Base-by-base conservation (phyloP, 2,797 vertebrate genomes). In the Gobio occitaniae region DNA sequence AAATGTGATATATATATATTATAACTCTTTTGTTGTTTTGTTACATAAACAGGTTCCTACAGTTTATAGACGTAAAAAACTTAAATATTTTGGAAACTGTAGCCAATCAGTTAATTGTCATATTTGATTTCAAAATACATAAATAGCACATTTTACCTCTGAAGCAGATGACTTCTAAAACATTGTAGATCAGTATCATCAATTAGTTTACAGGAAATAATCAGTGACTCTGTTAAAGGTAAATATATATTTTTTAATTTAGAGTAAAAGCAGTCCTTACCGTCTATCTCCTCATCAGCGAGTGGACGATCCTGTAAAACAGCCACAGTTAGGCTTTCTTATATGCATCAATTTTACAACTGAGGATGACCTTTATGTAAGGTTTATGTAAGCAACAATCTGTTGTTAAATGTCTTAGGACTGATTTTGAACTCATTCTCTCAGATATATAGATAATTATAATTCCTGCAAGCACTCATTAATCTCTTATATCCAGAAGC, bases 211-310 rank as follows among this genome's bases (percentile, higher is more conserved):
- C 4, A 44, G 44, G 61, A 59, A 41, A 25, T 10, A 13, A 61
- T 61, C 13, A 47, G 17, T 21, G 13, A 38, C 50, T 54, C 72
- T 38, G 17, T 75, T 13, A 41, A 4, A 17, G 1, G 21, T 59
- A 61, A 61, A 56, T 21, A 10, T 41, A 17, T 61, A 1, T 29
- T n/a, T 25, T 48, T 4, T 59, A 17, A 47, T 48, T 19, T 15
- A 29, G 9, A 6, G 41, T 68, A 9, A 86, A 82, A 21, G 1
- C 19, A 63, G 17, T 48, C 1, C 32, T 90, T 92, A 95, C 95
- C 95, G 80, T 95, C 94, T 54, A 94, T 93, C 89, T 95, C 95
- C 75, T 95, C 95, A 0, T 84, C 72, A 32, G 93, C 92, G 1
- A 95, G 93, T 10, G 56, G 47, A 86, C 93, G 91, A 36, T 90